Conservation (phyloP, 2,113 vertebrate genomes). For the Chlorocebus sabaeus region DNA sequence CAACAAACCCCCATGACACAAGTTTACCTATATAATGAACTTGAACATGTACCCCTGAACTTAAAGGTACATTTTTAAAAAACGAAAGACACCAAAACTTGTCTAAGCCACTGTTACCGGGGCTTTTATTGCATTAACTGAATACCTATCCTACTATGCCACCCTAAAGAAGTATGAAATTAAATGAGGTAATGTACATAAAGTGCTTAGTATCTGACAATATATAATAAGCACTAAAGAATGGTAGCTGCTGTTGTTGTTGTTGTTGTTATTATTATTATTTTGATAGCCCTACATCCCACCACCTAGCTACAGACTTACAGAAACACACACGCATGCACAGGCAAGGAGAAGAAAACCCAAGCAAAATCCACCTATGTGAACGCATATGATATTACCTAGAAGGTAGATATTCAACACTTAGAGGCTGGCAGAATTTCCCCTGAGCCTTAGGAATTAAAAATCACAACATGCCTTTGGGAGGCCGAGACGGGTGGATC, state of each 20-base stretch:
- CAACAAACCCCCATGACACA: too few species aligned
- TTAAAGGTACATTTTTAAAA: too few species aligned
- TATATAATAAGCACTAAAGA: background rate
- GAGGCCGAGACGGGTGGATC: too few species aligned
- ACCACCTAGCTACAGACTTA: background rate
- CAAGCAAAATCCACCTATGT: background rate
- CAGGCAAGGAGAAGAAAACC: background rate
- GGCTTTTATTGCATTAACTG: background rate
- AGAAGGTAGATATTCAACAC: background rate
- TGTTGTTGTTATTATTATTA: background rate
- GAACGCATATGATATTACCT: accelerated
- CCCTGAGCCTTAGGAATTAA: slow-evolving; percentile 29
- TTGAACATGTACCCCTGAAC: too few species aligned
- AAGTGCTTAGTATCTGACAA: background rate
- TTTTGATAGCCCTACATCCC: background rate
- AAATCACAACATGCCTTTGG: background rate
- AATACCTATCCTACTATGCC: background rate
- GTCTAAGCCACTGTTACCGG: background rate
- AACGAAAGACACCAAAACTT: background rate
- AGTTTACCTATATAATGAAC: too few species aligned
- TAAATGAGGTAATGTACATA: background rate
- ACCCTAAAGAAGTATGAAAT: background rate
- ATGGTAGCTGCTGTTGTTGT: background rate
- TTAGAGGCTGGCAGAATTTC: background rate
- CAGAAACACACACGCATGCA: background rate